A percentile compares a stretch with the other conserved stretches of the same genome.
Evolutionary conservation across 2,113 vertebrate species (phyloP).

Genomic region (Scortum barcoo): DNA sequence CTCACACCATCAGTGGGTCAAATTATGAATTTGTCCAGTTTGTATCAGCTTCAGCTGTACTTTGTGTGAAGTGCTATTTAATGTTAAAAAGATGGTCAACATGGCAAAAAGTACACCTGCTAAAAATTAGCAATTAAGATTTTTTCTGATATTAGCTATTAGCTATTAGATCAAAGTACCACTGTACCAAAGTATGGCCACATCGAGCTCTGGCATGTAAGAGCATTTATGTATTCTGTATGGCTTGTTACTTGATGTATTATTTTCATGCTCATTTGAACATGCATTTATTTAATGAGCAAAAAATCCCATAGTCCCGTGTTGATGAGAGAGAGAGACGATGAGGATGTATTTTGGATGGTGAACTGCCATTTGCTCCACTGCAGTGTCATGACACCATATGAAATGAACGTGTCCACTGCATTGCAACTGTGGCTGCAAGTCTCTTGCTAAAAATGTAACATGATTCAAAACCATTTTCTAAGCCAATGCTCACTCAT

Average conservation of each 20-base stretch:
- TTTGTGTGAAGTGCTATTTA: neutral
- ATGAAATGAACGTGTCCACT: slow-evolving; percentile 20
- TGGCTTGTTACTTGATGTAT: neutral
- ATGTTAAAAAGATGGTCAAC: neutral
- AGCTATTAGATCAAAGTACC: neutral
- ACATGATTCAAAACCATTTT: slow-evolving; percentile 4
- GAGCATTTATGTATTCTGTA: neutral
- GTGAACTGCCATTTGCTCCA: slow-evolving; percentile 2
- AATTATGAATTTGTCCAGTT: neutral
- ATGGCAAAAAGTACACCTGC: neutral
- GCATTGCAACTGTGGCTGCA: slow-evolving; percentile 9
- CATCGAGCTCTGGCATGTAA: too few species aligned
- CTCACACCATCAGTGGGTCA: neutral
- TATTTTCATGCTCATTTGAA: neutral
- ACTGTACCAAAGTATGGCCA: neutral
- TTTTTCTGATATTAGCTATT: neutral
- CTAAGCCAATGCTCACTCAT: neutral
- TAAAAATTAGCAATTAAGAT: neutral
- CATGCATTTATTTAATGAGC: neutral
- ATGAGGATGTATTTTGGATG: neutral
- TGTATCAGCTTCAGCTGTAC: neutral
- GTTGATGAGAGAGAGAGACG: neutral
- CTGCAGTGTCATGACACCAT: slow-evolving; percentile 21
- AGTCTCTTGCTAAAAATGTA: slow-evolving; percentile 31
- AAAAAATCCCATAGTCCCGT: too few species aligned